A percentile compares a stretch with the other conserved stretches of the same genome.
Evolutionary conservation across 37 sponge, comb jelly and placozoan species (phyloP).

Genomic region (Spongilla lacustris): DNA sequence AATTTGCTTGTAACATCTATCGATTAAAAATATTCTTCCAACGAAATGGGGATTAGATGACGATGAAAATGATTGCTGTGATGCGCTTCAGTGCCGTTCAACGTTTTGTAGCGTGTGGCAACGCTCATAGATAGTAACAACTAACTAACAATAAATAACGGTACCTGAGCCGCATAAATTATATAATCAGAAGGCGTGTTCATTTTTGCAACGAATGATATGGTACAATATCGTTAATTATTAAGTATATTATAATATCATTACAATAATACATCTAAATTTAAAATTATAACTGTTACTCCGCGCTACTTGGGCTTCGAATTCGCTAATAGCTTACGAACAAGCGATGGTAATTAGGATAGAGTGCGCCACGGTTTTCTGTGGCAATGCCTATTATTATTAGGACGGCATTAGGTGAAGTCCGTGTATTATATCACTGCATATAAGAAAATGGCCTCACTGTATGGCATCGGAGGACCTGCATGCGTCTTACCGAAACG

Average conservation of each 20-base stretch:
- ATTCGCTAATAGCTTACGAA: conserved; percentile 1
- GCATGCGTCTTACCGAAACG: background rate
- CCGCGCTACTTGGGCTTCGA: conserved; percentile 1
- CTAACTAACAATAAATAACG: background rate
- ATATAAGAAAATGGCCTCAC: background rate
- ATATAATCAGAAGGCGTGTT: background rate
- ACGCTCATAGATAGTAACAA: conserved; percentile 1
- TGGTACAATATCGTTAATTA: background rate
- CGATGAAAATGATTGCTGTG: background rate
- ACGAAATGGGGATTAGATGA: background rate
- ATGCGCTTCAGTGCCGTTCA: background rate
- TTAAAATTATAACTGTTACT: conserved; percentile 1
- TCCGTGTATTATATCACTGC: background rate
- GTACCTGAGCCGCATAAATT: background rate
- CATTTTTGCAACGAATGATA: background rate
- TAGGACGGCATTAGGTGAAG: conserved; percentile 1
- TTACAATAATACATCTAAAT: conserved; percentile 1
- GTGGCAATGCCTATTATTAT: background rate
- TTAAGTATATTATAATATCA: background rate
- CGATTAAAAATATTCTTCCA: conserved; percentile 1
- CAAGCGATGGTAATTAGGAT: conserved; percentile 1
- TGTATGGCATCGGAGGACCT: background rate
- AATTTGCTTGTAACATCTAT: background rate
- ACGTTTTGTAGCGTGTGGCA: background rate
- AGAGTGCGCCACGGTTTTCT: background rate